Percentiles rank a stretch among this genome's conserved stretches.
phyloP scores from a whole-genome alignment of 2,113 vertebrate species.

The Lophotis ruficrista region DNA sequence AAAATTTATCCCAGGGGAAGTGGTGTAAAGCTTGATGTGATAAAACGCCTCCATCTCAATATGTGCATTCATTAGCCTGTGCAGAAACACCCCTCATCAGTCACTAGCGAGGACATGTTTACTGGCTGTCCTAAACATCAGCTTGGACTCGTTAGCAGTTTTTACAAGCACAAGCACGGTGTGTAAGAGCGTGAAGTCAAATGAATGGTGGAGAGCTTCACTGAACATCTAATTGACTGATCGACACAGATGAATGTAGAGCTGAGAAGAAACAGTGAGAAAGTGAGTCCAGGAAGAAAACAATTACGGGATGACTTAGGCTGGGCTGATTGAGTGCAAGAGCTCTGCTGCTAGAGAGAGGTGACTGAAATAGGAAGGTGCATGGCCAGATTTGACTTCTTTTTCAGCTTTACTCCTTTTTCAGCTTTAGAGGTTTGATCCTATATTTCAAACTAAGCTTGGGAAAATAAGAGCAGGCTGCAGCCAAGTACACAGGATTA shows the following conservation, averaged over 20 bases:
- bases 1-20: conserved; percentile 9
- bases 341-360: background rate
- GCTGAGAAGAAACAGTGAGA: background rate
- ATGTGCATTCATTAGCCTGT: background rate
- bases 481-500: background rate
- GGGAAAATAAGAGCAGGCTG: background rate
- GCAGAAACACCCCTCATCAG: background rate
- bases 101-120: background rate
- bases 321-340: background rate
- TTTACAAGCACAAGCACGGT: background rate
- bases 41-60: background rate
- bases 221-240: conserved; percentile 1
- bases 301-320: background rate
- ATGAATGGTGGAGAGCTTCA: background rate
- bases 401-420: background rate
- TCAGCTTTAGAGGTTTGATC: background rate
- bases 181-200: fast-evolving
- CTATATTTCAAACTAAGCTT: background rate
- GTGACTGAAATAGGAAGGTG: background rate
- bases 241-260: background rate
- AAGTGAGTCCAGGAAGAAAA: background rate
- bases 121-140: background rate
- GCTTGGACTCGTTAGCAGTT: background rate
- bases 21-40: background rate
- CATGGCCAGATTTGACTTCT: background rate